Evolutionary conservation across 1,140 invertebrate genomes (phyloP).

Genomic region (Pseudoatta argentina): DNA sequence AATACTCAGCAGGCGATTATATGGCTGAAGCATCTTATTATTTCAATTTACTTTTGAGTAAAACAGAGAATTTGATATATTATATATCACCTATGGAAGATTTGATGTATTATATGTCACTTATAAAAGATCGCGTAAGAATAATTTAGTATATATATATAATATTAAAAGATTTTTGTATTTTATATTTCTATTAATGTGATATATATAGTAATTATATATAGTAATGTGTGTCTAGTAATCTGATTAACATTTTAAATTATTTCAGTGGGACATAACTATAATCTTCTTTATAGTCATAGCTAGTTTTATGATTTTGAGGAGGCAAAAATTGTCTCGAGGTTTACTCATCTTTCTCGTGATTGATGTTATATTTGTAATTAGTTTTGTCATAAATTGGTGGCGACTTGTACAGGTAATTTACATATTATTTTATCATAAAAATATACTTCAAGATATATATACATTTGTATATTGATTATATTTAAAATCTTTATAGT

Average conservation of each 20-base stretch:
- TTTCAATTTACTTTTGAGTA: conserved; percentile 35
- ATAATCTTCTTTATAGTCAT: conserved; percentile 54
- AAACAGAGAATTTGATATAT: conserved; percentile 1
- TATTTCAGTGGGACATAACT: conserved; percentile 74
- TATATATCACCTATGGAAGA: conserved; percentile 9
- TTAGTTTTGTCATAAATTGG: conserved; percentile 79
- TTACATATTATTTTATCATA: neutral
- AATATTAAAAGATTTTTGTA: conserved; percentile 15
- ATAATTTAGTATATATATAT: conserved; percentile 18
- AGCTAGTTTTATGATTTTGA: conserved; percentile 58
- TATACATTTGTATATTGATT: conserved; percentile 17
- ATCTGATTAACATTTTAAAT: conserved; percentile 27
- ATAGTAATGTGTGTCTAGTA: too few relatives aligned
- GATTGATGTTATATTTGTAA: conserved; percentile 68
- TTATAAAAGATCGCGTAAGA: conserved; percentile 70
- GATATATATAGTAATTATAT: too few relatives aligned
- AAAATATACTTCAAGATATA: too few relatives aligned
- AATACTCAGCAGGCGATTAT: conserved; percentile 21
- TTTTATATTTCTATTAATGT: conserved; percentile 6
- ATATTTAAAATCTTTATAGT: conserved; percentile 13
- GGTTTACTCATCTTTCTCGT: conserved; percentile 66
- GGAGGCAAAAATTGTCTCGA: conserved; percentile 63
- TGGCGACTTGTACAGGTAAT: conserved; percentile 78
- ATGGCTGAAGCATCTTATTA: conserved; percentile 38
- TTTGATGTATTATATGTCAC: neutral